These are phyloP conservation scores for Scomber scombrus DNA, from an alignment of 2,113 vertebrate genomes.

Conservation along the genomic window DNA sequence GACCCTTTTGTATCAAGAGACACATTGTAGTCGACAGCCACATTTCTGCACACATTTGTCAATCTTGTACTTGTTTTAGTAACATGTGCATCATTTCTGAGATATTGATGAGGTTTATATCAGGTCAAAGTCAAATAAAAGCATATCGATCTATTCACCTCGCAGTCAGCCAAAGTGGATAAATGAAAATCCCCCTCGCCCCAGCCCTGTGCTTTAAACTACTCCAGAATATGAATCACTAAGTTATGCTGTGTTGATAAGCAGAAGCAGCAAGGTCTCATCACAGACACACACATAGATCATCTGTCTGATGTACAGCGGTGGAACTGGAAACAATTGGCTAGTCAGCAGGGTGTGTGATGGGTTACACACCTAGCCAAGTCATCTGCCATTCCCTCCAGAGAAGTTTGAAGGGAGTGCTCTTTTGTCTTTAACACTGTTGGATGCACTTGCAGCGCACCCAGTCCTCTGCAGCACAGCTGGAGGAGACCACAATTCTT, in stretches of 20 bases:
- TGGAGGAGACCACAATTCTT: constrained; percentile 69
- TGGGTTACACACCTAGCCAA: constrained; percentile 62
- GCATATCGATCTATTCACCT: neutral
- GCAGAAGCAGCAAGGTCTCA: constrained; percentile 48
- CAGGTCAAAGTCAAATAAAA: neutral
- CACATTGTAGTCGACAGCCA: too few relatives aligned
- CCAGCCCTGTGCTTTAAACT: neutral
- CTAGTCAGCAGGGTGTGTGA: constrained; percentile 66
- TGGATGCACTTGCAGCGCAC: constrained; percentile 63
- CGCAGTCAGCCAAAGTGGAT: neutral
- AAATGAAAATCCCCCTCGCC: neutral
- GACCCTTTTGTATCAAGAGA: too few relatives aligned
- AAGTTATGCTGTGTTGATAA: constrained; percentile 51
- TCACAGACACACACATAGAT: constrained; percentile 41
- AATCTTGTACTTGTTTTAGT: too few relatives aligned
- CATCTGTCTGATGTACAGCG: constrained; percentile 56
- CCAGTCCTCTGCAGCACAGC: constrained; percentile 70
- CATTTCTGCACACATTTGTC: too few relatives aligned
- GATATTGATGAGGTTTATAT: neutral
- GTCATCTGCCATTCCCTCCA: constrained; percentile 54
- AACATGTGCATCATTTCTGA: neutral
- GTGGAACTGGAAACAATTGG: constrained; percentile 54
- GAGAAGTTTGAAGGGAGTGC: constrained; percentile 62
- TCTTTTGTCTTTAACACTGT: constrained; percentile 66
- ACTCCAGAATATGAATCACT: constrained; percentile 38